Base-by-base conservation (phyloP, 2,113 vertebrate species). In the Platichthys stellatus region DNA sequence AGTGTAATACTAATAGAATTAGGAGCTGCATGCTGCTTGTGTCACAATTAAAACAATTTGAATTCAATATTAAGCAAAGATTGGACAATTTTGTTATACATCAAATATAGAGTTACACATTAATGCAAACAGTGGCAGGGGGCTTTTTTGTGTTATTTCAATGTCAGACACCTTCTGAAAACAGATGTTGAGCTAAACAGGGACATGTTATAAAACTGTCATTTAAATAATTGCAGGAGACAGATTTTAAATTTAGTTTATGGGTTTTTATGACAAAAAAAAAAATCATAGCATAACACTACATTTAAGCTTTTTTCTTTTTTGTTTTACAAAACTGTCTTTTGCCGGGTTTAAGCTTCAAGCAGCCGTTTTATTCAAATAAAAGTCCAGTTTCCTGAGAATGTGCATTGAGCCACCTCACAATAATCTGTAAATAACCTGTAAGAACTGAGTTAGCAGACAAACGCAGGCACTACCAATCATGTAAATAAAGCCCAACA, bases 371-470 rank as follows among this genome's bases (percentile, higher is more conserved):
- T 51, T 17, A 67, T 40, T 26, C 23, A 64, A 80, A 74, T 64
- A 43, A 78, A 80, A 68, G 47, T 65, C 2, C 13, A 64, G 7
- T 76, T 87, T 90, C 86, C 85, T 90, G 82, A 91, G 86, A 87
- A 77, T 82, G 65, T 69, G 76, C 72, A 81, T 68, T 80, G n/a
- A 81, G 56, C 63, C 26, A 77, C 15, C 1, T 85, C n/a, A 28
- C 23, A 78, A 65, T 49, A 63, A 47, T 53, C 60, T 69, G 69
- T 35, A 53, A 67, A 60, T 28, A 53, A 81, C 18, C 15, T 51
- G 47, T 7, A 51, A 51, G 47, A 51, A 51, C 56, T 75, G 54
- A 59, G 63, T 62, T 74, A 59, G 76, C 69, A 69, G 57, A 70
- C 56, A 70, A 38, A 40, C 4, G 45, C 57, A 79, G 69, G 69